Evolutionary conservation across 2,797 vertebrate genomes (phyloP).

Genomic region (Crocodylus rhombifer): DNA sequence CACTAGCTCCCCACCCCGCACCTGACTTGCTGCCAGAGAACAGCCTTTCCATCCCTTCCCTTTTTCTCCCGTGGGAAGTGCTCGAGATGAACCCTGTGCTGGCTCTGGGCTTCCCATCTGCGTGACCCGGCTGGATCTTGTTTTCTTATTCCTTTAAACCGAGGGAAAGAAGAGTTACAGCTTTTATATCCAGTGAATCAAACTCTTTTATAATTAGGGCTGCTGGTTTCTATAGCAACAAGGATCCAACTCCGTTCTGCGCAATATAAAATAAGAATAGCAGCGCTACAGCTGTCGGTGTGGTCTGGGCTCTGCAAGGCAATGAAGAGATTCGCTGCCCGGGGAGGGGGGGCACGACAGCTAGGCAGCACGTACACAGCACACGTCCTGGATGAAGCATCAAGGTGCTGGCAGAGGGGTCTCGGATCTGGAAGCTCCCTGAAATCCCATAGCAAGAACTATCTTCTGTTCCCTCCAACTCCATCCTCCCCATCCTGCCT

Average conservation of each 20-base stretch:
- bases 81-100: conserved; percentile 44
- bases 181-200: conserved; percentile 79
- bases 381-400: background rate
- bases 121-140: conserved; percentile 22
- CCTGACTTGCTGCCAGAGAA: background rate
- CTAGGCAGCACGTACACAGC: background rate
- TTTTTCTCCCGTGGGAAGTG: conserved; percentile 7
- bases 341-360: background rate
- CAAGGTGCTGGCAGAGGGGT: background rate
- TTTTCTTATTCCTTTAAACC: conserved; percentile 29
- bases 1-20: background rate
- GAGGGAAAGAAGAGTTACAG: conserved; percentile 66
- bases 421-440: fast-evolving
- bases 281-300: conserved; percentile 76
- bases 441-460: too few species aligned
- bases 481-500: background rate
- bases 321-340: conserved; percentile 25
- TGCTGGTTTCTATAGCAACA: conserved; percentile 84
- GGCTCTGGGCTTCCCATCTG: conserved; percentile 61
- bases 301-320: conserved; percentile 40
- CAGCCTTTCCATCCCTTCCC: background rate
- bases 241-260: conserved; percentile 77
- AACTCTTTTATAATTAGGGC: conserved; percentile 85
- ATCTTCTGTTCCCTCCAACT: background rate
- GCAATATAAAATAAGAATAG: conserved; percentile 77